phyloP scores from a whole-genome alignment of 2,113 vertebrate genomes.

The Amphilophus citrinellus region DNA sequence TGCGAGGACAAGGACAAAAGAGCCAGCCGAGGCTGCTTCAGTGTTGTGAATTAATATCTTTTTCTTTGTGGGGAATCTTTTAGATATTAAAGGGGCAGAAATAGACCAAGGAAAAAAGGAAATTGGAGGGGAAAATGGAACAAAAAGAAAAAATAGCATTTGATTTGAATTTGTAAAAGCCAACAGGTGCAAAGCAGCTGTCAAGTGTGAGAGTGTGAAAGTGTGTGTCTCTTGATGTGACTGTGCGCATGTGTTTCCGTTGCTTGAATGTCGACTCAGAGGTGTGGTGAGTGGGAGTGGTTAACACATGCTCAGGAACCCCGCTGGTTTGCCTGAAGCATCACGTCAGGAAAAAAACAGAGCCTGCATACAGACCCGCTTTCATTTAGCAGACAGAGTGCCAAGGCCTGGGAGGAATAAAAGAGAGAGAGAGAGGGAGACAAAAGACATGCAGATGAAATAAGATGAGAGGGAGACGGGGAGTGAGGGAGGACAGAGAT shows the following conservation, averaged over 20 bases:
- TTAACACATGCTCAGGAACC: constrained; percentile 63
- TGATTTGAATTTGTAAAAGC: not conserved
- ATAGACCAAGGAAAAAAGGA: not conserved
- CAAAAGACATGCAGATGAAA: constrained; percentile 13
- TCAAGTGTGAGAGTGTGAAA: constrained; percentile 6
- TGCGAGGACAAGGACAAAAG: constrained; percentile 1
- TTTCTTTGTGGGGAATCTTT: not conserved
- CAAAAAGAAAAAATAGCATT: not conserved
- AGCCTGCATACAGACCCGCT: constrained; percentile 27
- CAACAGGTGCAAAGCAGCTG: constrained; percentile 56
- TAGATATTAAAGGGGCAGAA: constrained; percentile 4
- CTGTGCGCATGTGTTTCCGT: not conserved
- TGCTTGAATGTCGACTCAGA: constrained; percentile 26
- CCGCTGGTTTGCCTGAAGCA: constrained; percentile 48
- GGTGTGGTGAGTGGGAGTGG: constrained; percentile 56
- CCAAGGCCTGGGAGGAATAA: constrained; percentile 39
- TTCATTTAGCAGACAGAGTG: constrained; percentile 49
- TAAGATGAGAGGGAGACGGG: constrained; percentile 22
- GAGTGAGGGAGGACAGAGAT: constrained; percentile 30
- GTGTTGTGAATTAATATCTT: not conserved
- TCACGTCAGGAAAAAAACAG: constrained; percentile 37
- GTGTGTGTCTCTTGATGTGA: not conserved
- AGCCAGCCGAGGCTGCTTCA: constrained; percentile 15
- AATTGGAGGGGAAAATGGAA: not conserved
- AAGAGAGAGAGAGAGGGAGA: not conserved